Base-by-base conservation (phyloP, 2,888 invertebrate species). In the Axea sp. region DNA sequence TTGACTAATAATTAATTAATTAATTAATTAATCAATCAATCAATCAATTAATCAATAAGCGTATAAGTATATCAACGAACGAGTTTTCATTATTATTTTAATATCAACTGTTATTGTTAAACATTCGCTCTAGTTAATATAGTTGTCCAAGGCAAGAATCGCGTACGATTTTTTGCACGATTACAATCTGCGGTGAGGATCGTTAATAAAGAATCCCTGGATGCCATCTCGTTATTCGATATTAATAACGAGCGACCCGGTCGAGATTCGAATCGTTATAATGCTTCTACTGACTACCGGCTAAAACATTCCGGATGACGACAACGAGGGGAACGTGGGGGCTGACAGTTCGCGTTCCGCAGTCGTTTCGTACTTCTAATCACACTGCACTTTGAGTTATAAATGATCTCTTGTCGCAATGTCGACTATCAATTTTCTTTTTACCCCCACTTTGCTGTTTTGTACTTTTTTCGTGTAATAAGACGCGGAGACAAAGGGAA, bases 161-260 rank as follows among this genome's bases (percentile, higher is more conserved):
- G n/a, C 15, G 19, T 12, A 14, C 39, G 12, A 24, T 26, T 73
- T 73, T 73, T 73, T 73, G 67, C 49, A 6, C 19, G 59, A 65
- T 59, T 41, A 28, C 39, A 41, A 51, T 65, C 65, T 51, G 69
- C 19, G 43, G 76, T 76, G 79, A 81, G 82, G 80, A 81, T 86
- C 86, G 84, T 86, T 86, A 86, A 86, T 86, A 86, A 86, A 86
- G 84, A 84, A 86, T 82, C 83, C 81, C 84, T 80, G 60, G 60
- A 57, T 57, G 68, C 65, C 68, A 82, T 84, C 86, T 87, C 84
- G 87, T 86, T 87, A 86, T 85, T 86, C 82, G 85, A 87, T 86
- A 87, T 87, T 86, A 86, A 87, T 87, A 86, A 87, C 84, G 81
- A 83, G 81, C 81, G 37, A 74, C 72, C 73, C 49, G 49, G 60